phyloP scores from a whole-genome alignment of 2,797 vertebrate species.

The Lacerta bilineata region DNA sequence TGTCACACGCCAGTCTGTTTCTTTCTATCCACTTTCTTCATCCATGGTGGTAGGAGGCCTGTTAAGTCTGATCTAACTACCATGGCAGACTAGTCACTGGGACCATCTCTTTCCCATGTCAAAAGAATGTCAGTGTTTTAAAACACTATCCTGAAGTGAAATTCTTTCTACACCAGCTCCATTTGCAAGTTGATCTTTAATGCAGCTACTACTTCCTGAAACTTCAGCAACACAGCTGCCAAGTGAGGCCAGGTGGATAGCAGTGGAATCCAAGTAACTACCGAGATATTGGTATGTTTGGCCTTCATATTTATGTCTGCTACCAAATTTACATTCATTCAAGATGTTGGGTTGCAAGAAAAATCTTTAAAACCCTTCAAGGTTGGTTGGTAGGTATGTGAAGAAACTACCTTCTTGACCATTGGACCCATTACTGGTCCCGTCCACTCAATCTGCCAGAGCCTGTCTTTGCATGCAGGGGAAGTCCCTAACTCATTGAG shows the following conservation, averaged over 20 bases:
- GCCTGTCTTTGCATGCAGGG: too few species aligned
- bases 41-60: neutral
- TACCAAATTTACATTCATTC: neutral
- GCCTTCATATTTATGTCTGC: neutral
- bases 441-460: too few species aligned
- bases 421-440: too few species aligned
- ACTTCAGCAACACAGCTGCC: neutral
- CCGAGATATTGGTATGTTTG: neutral
- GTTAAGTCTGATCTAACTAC: neutral
- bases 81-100: neutral
- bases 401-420: too few species aligned
- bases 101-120: neutral
- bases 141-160: neutral
- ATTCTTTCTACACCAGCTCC: neutral
- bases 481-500: too few species aligned
- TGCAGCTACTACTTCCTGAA: neutral
- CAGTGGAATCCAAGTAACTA: neutral
- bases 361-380: neutral
- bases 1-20: slow-evolving; percentile 11
- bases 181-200: neutral
- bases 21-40: neutral
- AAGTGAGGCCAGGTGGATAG: neutral
- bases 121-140: neutral
- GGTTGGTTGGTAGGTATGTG: too few species aligned
- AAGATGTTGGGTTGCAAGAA: neutral